Evolutionary conservation across 2,888 invertebrate species (phyloP), one percentile per base, ranked within the genome.

Genomic region (Brachynemurus nebulosus): DNA sequence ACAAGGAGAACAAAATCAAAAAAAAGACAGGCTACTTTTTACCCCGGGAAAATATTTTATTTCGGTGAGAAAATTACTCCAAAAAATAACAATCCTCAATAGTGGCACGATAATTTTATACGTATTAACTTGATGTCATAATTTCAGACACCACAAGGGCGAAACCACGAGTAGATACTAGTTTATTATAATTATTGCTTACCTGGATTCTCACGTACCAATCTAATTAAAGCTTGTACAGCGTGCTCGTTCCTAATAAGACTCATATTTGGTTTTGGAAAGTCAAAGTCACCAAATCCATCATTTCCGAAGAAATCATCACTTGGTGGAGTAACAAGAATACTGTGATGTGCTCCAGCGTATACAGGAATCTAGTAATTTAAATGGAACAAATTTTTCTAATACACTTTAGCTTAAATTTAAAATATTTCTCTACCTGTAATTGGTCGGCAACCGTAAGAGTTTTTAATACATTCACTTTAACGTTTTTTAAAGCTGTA

Each of bases 261-360:
- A 9, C 53, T 46, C 2, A 49, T 51, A 2, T 49, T 54, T 2
- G 68, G 62, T n/a, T 60, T 50, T 0, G 54, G 50, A 42, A 66
- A 65, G 17, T 56, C 51, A 30, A 66, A 61, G 47, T 71, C 70
- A 2, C 71, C 71, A 23, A 72, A 62, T 3, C 71, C 72, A 53
- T 72, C 71, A 0, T 48, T 8, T 1, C 72, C 72, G 49, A 59
- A 66, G 42, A 47, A 60, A 34, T 55, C 52, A 6, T 33, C 5
- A 8, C 27, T 2, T 1, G 45, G 48, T 25, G 55, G 59, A n/a
- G 58, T 52, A 2, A 52, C 47, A 19, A 64, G 33, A 2, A 69
- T 47, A 4, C 65, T 56, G 38, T 53, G 54, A 2, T 51, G 14
- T n/a, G 63, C 58, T 0, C 71, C 71, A 2, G 51, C 50, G 48